phyloP scores from a whole-genome alignment of 2,113 vertebrate species.

The Stigmatopora argus region DNA sequence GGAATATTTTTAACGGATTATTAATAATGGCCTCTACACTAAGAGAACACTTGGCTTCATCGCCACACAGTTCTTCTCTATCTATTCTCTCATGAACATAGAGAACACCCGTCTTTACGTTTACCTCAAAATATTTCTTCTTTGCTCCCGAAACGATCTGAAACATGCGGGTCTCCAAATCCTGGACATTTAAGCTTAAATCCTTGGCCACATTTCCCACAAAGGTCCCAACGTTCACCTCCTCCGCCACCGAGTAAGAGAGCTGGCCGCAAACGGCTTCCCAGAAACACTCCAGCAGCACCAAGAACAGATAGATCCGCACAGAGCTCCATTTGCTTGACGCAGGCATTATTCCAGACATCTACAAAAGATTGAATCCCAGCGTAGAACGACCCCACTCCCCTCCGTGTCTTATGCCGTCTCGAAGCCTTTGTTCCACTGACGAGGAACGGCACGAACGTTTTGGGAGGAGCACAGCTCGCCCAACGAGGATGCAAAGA shows the following conservation, averaged over 20 bases:
- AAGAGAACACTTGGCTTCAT: constrained; percentile 39
- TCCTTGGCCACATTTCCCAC: constrained; percentile 63
- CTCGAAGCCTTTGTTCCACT: not conserved
- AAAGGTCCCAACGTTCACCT: constrained; percentile 52
- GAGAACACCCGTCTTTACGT: constrained; percentile 56
- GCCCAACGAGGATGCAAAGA: not conserved
- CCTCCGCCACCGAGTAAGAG: constrained; percentile 62
- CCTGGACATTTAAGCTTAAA: constrained; percentile 43
- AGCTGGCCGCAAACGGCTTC: constrained; percentile 49
- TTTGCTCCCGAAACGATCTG: constrained; percentile 51
- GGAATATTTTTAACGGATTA: constrained; percentile 51
- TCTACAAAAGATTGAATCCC: not conserved
- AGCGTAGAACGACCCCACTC: not conserved
- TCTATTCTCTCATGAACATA: constrained; percentile 57
- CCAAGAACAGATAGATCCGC: constrained; percentile 25
- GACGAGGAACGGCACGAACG: not conserved
- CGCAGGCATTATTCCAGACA: constrained; percentile 39
- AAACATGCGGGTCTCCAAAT: constrained; percentile 56
- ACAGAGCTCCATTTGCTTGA: constrained; percentile 5
- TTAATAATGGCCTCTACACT: constrained; percentile 55
- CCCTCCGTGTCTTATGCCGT: not conserved
- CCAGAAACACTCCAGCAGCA: constrained; percentile 41
- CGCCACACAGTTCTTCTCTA: constrained; percentile 52
- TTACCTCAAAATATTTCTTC: constrained; percentile 58
- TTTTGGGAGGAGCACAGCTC: constrained; percentile 1